phyloP scores from a whole-genome alignment of 2,888 invertebrate species.

The Perizoma flavofasciatum region DNA sequence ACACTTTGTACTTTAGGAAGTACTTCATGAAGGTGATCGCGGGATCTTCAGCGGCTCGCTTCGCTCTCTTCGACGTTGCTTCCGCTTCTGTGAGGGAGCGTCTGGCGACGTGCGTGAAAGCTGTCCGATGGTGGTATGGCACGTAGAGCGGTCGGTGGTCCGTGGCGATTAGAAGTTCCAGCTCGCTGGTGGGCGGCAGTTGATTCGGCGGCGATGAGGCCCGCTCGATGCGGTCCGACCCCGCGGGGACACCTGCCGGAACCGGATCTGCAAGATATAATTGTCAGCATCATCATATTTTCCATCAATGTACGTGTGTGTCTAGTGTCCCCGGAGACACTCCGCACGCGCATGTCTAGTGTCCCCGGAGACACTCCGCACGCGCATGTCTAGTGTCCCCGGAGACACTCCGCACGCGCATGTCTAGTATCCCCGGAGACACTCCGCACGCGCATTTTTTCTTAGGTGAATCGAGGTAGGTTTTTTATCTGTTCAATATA shows the following conservation, averaged over 20 bases:
- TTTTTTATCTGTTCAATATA: no score
- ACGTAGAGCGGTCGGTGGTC: slow-evolving; percentile 30
- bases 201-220: slow-evolving; percentile 19
- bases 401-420: no score
- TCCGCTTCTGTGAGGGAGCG: slow-evolving; percentile 26
- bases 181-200: slow-evolving; percentile 11
- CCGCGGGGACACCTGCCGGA: slow-evolving; percentile 12
- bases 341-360: no score
- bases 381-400: no score
- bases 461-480: no score
- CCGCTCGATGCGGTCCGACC: slow-evolving; percentile 27
- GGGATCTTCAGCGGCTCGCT: slow-evolving; percentile 44
- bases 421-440: no score
- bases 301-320: no score
- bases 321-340: no score
- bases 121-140: slow-evolving; percentile 23
- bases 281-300: no score
- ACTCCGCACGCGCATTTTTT: no score
- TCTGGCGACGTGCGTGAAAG: slow-evolving; percentile 35
- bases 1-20: slow-evolving; percentile 66
- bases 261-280: slow-evolving; percentile 24
- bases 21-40: slow-evolving; percentile 57
- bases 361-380: no score
- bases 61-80: slow-evolving; percentile 43
- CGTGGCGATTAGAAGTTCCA: slow-evolving; percentile 45